These are phyloP conservation scores for Bombyx mandarina DNA, from an alignment of 1,140 invertebrate genomes.

Conservation along the genomic window DNA sequence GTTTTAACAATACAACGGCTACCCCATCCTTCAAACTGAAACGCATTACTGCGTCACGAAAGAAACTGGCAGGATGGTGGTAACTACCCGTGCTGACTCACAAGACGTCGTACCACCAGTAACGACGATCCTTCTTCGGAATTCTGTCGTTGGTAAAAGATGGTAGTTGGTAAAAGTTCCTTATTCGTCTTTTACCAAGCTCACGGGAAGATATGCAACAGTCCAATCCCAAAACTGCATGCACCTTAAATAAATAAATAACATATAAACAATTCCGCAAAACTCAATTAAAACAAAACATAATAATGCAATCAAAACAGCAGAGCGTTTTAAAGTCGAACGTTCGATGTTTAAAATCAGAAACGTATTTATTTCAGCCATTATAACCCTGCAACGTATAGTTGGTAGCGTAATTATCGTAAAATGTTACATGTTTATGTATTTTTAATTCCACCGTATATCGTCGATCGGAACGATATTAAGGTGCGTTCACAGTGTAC, in stretches of 20 bases:
- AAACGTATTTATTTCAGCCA: slow-evolving; percentile 37
- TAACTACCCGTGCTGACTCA: no score
- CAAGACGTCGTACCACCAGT: no score
- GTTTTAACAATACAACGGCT: no score
- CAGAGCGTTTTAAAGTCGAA: slow-evolving; percentile 6
- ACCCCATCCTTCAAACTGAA: no score
- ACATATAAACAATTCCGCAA: neutral
- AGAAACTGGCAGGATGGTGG: no score
- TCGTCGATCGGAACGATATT: slow-evolving; percentile 34
- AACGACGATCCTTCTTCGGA: no score
- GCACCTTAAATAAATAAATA: neutral
- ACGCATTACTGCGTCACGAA: no score
- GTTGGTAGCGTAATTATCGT: slow-evolving; percentile 56
- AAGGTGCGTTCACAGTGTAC: slow-evolving; percentile 8
- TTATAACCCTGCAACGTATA: slow-evolving; percentile 55
- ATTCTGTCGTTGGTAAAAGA: neutral
- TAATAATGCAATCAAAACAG: slow-evolving; percentile 6
- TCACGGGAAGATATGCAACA: neutral
- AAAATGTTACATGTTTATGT: slow-evolving; percentile 64
- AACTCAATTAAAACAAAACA: neutral
- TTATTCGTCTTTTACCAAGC: neutral
- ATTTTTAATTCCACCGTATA: slow-evolving; percentile 65
- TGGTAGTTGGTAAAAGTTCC: neutral
- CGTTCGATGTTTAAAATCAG: slow-evolving; percentile 18
- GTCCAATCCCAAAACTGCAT: neutral